These are phyloP conservation scores for Phocoena sinus DNA, from an alignment of 2,113 vertebrate genomes.

Conservation along the genomic window DNA sequence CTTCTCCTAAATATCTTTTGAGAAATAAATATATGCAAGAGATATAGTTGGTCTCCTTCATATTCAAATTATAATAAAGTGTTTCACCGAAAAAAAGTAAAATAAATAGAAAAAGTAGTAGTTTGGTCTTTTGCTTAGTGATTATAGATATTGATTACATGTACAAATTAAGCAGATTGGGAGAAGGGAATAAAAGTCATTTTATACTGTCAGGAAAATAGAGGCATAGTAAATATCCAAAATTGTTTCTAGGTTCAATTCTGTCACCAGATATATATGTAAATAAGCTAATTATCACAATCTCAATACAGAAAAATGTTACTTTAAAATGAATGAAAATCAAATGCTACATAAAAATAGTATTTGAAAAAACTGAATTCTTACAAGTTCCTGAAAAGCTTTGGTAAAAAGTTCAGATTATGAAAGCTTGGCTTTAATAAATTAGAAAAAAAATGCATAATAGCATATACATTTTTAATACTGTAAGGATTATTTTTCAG, in stretches of 20 bases:
- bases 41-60: background rate
- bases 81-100: background rate
- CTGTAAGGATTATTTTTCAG: background rate
- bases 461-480: background rate
- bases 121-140: background rate
- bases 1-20: background rate
- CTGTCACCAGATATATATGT: no score
- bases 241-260: background rate
- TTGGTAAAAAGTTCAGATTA: no score
- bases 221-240: background rate
- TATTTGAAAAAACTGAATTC: background rate
- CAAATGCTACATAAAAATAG: background rate
- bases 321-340: no score
- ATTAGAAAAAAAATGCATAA: background rate
- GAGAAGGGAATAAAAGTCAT: background rate
- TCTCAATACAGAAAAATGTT: no score
- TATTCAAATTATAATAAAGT: background rate
- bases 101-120: background rate
- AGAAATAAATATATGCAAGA: background rate
- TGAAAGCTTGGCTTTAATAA: no score
- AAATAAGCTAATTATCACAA: no score
- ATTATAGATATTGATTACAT: background rate
- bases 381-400: no score
- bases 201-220: background rate
- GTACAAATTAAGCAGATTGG: background rate